Percentiles rank a stretch among this genome's conserved stretches.
These are phyloP conservation scores for Chironomus tentans DNA, from an alignment of 2,888 invertebrate genomes.

Conservation along the genomic window DNA sequence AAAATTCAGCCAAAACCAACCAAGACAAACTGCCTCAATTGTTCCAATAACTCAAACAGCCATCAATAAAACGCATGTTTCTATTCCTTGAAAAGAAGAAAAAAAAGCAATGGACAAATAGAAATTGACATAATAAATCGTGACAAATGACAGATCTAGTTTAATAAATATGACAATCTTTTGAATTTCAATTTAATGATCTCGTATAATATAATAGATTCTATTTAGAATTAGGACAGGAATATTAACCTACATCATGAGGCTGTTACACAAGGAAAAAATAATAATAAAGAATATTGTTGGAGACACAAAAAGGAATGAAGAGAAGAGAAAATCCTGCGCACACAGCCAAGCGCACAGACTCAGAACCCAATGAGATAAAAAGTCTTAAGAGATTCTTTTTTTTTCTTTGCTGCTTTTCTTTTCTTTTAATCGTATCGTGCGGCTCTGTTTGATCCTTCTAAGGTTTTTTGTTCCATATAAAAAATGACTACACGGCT, in stretches of 20 bases:
- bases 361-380: neutral
- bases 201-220: too few relatives aligned
- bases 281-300: neutral
- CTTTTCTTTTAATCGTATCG: neutral
- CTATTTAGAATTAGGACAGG: too few relatives aligned
- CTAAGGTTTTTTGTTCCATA: slow-evolving; percentile 8
- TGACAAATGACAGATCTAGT: neutral
- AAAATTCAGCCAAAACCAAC: too few relatives aligned
- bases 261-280: neutral
- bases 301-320: too few relatives aligned
- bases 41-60: too few relatives aligned
- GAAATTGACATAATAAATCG: neutral
- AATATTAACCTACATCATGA: too few relatives aligned
- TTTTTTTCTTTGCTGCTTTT: neutral
- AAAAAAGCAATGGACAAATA: neutral
- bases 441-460: slow-evolving; percentile 24
- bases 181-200: too few relatives aligned
- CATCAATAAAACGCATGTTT: too few relatives aligned
- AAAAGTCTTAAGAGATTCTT: slow-evolving; percentile 5
- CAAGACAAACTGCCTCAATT: too few relatives aligned
- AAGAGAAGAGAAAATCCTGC: neutral
- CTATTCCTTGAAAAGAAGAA: too few relatives aligned
- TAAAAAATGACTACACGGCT: slow-evolving; percentile 10
- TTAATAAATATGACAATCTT: neutral
- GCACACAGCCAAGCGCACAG: neutral